Conservation (phyloP, 2,113 vertebrate genomes). For the Neotoma lepida region DNA sequence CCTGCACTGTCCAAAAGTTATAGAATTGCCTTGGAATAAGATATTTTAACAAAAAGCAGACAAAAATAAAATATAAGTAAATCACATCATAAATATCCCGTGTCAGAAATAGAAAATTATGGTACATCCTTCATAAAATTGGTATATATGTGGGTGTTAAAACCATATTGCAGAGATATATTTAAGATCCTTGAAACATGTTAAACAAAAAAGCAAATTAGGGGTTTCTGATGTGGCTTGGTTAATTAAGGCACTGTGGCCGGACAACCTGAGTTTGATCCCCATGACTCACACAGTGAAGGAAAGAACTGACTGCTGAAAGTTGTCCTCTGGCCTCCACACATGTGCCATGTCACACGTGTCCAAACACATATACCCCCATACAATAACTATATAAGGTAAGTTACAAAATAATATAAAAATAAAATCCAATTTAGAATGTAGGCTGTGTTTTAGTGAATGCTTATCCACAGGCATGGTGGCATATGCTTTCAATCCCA, state of each 20-base stretch:
- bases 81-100: constrained; percentile 28
- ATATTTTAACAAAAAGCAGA: constrained; percentile 7
- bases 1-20: background rate
- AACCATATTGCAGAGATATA: constrained; percentile 8
- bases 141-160: background rate
- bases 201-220: background rate
- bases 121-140: background rate
- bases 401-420: background rate
- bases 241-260: background rate
- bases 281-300: background rate
- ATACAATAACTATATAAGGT: background rate
- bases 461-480: background rate
- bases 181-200: constrained; percentile 37
- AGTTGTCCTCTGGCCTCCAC: background rate
- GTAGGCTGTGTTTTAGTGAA: background rate
- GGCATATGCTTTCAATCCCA: background rate
- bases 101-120: background rate
- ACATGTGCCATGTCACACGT: background rate
- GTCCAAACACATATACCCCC: background rate
- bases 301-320: background rate
- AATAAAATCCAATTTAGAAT: constrained; percentile 13
- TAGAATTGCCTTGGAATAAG: background rate
- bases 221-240: background rate
- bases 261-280: background rate
- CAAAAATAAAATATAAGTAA: constrained; percentile 36